Conservation (phyloP, 92 coral and sea anemone genomes). For the Porites evermanni region DNA sequence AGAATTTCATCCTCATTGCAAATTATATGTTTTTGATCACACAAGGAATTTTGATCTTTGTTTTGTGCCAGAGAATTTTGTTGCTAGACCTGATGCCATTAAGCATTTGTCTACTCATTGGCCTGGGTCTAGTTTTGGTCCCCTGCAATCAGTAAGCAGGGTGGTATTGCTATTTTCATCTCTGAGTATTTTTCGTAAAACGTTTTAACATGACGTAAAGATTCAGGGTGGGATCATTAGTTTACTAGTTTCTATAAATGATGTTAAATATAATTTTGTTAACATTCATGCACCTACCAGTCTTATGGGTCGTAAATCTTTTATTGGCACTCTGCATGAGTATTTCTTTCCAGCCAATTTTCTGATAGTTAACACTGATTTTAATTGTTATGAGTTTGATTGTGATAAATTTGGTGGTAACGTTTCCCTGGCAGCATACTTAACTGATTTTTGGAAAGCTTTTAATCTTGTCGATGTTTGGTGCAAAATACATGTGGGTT, state of each 20-base stretch:
- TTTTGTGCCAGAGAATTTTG: too few relatives aligned
- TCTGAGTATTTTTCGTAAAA: background rate
- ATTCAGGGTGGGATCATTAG: conserved; percentile 12
- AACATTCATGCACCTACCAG: conserved; percentile 44
- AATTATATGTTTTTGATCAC: too few relatives aligned
- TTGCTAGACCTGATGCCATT: too few relatives aligned
- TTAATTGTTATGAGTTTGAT: conserved; percentile 19
- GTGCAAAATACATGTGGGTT: background rate
- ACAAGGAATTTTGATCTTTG: too few relatives aligned
- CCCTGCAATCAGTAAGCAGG: background rate
- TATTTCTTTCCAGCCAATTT: background rate
- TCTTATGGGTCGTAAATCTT: conserved; percentile 11
- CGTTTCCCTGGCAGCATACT: background rate
- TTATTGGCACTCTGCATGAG: background rate
- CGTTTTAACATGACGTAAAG: background rate
- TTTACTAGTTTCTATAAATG: background rate
- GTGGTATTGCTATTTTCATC: conserved; percentile 6
- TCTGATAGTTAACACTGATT: conserved; percentile 12
- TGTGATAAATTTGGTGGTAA: conserved; percentile 28
- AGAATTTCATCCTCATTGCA: too few relatives aligned
- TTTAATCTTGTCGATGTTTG: background rate
- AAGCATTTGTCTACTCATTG: too few relatives aligned
- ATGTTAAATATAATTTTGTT: background rate
- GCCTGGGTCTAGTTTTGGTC: conserved; percentile 39
- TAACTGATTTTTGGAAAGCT: background rate